Percentiles rank a stretch among this genome's conserved stretches.
Evolutionary conservation across 2,797 vertebrate genomes (phyloP).

Genomic region (Anisognathus igniventris): DNA sequence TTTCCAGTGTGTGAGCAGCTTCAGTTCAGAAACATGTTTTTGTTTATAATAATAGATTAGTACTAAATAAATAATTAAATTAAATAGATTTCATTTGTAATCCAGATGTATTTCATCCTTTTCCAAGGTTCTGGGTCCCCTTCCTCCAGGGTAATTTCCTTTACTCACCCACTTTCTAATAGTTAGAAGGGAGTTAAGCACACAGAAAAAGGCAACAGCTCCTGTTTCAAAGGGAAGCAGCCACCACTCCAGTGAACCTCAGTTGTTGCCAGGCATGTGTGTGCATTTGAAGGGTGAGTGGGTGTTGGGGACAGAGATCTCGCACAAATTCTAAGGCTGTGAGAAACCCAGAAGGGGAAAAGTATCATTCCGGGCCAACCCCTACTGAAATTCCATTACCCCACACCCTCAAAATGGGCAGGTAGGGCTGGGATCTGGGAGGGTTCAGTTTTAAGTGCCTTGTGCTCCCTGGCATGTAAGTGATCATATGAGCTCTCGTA

Average conservation of each 20-base stretch:
- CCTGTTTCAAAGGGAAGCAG: background rate
- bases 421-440: background rate
- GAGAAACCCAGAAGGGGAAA: background rate
- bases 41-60: background rate
- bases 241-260: background rate
- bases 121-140: background rate
- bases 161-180: background rate
- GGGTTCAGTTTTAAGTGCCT: background rate
- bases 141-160: background rate
- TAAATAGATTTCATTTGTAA: background rate
- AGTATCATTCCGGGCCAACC: background rate
- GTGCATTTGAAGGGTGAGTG: background rate
- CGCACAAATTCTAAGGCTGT: background rate
- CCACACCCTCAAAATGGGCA: background rate
- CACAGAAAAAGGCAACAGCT: background rate
- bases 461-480: background rate
- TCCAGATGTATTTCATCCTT: background rate
- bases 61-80: background rate
- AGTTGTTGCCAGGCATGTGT: background rate
- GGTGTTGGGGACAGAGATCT: background rate
- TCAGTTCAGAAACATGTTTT: background rate
- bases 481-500: background rate
- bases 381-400: background rate
- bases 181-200: background rate
- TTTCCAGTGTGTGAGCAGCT: background rate